Base-by-base conservation (phyloP, 2,888 invertebrate genomes). In the Apamea epomidion region DNA sequence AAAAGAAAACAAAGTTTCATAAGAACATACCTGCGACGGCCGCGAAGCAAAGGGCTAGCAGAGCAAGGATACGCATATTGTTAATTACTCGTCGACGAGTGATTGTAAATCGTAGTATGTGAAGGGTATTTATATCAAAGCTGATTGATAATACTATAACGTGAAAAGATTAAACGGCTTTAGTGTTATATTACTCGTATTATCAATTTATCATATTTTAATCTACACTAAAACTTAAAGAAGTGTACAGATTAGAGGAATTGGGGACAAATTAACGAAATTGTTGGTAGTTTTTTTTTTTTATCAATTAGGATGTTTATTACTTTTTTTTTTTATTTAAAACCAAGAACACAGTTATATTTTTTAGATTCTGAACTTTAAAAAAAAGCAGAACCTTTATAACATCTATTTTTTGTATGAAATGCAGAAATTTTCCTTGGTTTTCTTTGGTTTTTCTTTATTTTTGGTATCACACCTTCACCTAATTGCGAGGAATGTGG, bases 11-110 rank as follows among this genome's bases (percentile, higher is more conserved):
- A 48, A 74, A 8, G 18, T 48, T 48, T 48, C 18, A 14, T 6
- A 10, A 42, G 64, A n/a, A 68, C 82, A 16, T 72, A 82, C 82
- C 82, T 72, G 84, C 72, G 21, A 82, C 71, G 48, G 80, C 82
- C 71, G 71, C 84, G n/a, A 72, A 62, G 67, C 84, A 84, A 62
- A 82, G 72, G 67, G 84, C 79, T 16, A 82, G 16, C 51, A 79
- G 37, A 68, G 80, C 82, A 37, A 82, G 62, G 54, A 78, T 0
- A 58, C 72, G 84, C 82, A 82, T 82, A 5, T 12, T 84, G 71
- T 37, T 21, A 42, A 32, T 60, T 42, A 58, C 60, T 72, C 25
- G 45, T 25, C 6, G 29, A 62, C 29, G 37, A 82, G 62, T 84
- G 58, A 37, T 42, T 62, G 48, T 21, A 32, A 6, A 8, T 70